Percentiles rank a stretch among this genome's conserved stretches.
phyloP scores from a whole-genome alignment of 2,888 invertebrate genomes.

The Phymatocera aterrima region DNA sequence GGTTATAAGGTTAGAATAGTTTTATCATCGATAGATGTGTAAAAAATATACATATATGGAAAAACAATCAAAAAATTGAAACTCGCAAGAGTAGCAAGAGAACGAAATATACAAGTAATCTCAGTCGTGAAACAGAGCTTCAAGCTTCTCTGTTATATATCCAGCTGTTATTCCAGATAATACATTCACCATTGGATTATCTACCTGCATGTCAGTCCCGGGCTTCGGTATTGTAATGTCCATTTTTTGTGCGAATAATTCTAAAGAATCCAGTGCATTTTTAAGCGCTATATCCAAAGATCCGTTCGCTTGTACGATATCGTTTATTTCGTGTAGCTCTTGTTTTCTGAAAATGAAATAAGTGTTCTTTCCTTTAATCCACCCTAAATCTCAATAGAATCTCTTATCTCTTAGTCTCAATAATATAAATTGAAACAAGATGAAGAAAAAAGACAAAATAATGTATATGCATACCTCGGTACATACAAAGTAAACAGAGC shows the following conservation, averaged over 20 bases:
- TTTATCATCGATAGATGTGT: background rate
- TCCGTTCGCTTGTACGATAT: constrained; percentile 56
- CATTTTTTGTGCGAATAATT: constrained; percentile 42
- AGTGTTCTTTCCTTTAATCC: background rate
- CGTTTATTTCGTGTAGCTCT: constrained; percentile 58
- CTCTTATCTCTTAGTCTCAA: no score
- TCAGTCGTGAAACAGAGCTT: constrained; percentile 6
- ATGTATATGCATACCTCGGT: no score
- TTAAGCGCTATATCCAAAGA: constrained; percentile 51
- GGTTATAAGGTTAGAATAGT: background rate
- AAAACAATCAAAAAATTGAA: no score
- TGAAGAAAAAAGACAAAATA: no score
- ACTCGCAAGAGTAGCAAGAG: background rate
- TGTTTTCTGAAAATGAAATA: constrained; percentile 54
- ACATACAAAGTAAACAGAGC: background rate
- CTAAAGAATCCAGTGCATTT: constrained; percentile 54
- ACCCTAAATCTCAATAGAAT: background rate
- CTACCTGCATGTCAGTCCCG: constrained; percentile 6
- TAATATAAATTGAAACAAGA: no score
- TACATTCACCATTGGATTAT: constrained; percentile 17
- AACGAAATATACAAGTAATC: background rate
- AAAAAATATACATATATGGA: no score
- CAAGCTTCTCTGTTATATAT: constrained; percentile 50
- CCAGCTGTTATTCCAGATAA: constrained; percentile 36
- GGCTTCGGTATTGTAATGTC: constrained; percentile 50